Percentiles rank a stretch among this genome's conserved stretches.
Evolutionary conservation across 2,888 invertebrate species (phyloP).

Genomic region (Callyntrura sp.): DNA sequence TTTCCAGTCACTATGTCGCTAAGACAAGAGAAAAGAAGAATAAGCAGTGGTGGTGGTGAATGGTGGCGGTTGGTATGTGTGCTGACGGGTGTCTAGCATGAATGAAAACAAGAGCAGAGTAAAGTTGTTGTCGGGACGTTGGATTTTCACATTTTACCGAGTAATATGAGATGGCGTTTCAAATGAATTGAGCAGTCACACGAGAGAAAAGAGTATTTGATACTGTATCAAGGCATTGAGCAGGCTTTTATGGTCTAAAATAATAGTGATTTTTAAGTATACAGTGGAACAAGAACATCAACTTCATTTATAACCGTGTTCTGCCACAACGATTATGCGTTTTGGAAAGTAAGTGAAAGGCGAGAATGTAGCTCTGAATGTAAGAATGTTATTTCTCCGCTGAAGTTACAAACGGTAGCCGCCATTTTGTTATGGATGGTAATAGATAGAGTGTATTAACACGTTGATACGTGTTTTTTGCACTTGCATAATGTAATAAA

Average conservation of each 20-base stretch:
- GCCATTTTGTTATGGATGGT: too few relatives aligned
- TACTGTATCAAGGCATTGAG: not conserved
- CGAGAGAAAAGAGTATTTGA: not conserved
- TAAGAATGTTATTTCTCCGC: too few relatives aligned
- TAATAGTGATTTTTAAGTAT: not conserved
- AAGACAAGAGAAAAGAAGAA: constrained; percentile 34
- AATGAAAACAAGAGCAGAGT: constrained; percentile 53
- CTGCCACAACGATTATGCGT: too few relatives aligned
- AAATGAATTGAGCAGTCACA: constrained; percentile 66
- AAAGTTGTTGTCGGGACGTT: constrained; percentile 64
- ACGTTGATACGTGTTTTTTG: too few relatives aligned
- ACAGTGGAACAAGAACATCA: too few relatives aligned
- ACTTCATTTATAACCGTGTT: too few relatives aligned
- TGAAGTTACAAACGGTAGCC: too few relatives aligned
- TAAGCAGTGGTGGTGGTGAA: constrained; percentile 19
- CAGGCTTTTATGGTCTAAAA: not conserved
- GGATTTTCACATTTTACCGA: constrained; percentile 56
- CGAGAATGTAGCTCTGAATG: too few relatives aligned
- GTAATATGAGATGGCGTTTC: constrained; percentile 59
- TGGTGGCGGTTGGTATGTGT: not conserved
- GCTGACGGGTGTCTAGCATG: constrained; percentile 15
- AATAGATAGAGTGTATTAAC: too few relatives aligned
- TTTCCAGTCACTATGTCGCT: constrained; percentile 43
- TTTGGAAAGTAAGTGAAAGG: too few relatives aligned
- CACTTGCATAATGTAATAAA: too few relatives aligned